Evolutionary conservation across 2,797 vertebrate species (phyloP), one percentile per base, ranked within the genome.

Genomic region (Chelon labrosus): DNA sequence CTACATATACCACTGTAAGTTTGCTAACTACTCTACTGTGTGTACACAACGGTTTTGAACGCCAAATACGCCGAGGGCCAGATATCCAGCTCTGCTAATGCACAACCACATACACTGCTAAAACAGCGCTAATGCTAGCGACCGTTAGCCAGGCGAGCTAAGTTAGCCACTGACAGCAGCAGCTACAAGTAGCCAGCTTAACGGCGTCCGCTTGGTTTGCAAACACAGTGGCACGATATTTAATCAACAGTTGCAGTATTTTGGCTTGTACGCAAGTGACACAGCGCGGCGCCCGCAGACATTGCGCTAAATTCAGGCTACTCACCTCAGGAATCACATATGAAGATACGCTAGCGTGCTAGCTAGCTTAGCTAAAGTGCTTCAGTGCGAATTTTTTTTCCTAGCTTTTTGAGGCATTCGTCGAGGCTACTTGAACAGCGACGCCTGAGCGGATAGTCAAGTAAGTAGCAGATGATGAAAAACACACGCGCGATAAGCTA

Each of bases 341-440:
- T 91, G 91, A 94, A 92, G 96, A 89, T 77, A 57, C 66, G 91
- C 92, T 91, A 93, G 92, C 92, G 82, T 56, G 88, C 84, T 90
- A 85, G 85, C 92, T 93, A 92, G 91, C 91, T 89, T 87, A 83
- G 94, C 94, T 99, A 99, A 99, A 99, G 97, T 99, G 98, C 98
- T 98, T 96, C 95, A 97, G 98, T 99, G 97, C 97, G 96, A 96
- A 95, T 87, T 87, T 85, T 87, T 85, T 70, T 71, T 96, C 94
- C 95, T 95, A 94, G 94, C 94, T 95, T 94, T 92, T 96, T 96
- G 96, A 97, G 97, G 97, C 97, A 98, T 97, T 96, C 94, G 96
- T 96, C 94, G 96, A 96, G 95, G 96, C 95, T 95, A 95, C 95
- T 93, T 94, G 94, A 91, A 94, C 94, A 95, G 95, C 93, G 88